phyloP scores from a whole-genome alignment of 1,140 invertebrate genomes.

The Scylla paramamosain region DNA sequence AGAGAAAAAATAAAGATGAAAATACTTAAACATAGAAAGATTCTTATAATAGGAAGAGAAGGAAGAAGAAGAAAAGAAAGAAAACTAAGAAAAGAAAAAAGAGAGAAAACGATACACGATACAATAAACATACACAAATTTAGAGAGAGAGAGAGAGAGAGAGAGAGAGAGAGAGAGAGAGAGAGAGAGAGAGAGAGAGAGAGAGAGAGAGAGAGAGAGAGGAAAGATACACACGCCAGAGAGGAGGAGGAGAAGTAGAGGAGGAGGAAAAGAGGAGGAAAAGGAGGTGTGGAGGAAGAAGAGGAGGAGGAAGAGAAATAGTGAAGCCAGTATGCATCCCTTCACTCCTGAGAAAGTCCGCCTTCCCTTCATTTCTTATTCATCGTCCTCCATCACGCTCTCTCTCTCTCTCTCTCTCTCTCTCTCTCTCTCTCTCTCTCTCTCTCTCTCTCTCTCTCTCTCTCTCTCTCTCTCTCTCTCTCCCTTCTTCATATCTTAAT shows the following conservation, averaged over 20 bases:
- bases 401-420: slow-evolving; percentile 32
- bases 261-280: not conserved
- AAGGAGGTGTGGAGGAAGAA: not conserved
- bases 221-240: too few species aligned
- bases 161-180: too few species aligned
- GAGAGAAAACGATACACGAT: too few species aligned
- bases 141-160: too few species aligned
- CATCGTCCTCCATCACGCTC: not conserved
- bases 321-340: not conserved
- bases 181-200: too few species aligned
- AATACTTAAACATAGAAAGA: too few species aligned
- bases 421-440: slow-evolving; percentile 48
- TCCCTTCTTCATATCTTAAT: not conserved
- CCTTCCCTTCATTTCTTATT: slow-evolving; percentile 5
- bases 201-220: too few species aligned
- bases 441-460: slow-evolving; percentile 47
- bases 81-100: too few species aligned
- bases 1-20: not conserved
- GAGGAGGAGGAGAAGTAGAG: not conserved
- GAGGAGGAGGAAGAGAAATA: not conserved
- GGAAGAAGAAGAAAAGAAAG: too few species aligned
- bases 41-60: too few species aligned
- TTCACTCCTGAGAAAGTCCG: not conserved
- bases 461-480: slow-evolving; percentile 49
- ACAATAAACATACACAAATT: too few species aligned